Base-by-base conservation (phyloP, 1,140 invertebrate genomes). In the Heliconius hermathena region DNA sequence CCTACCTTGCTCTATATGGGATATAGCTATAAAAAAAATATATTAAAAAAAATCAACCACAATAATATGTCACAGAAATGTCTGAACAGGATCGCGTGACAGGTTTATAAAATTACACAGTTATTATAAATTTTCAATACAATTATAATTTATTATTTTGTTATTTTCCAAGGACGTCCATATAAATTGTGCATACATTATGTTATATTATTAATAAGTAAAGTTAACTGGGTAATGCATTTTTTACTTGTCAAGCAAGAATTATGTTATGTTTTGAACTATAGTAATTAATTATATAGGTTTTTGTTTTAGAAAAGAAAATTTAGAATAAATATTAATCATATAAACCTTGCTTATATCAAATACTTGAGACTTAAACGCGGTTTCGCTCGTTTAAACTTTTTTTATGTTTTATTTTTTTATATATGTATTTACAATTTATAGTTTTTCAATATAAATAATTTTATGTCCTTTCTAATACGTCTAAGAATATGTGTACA, bases 81-180 rank as follows among this genome's bases (percentile, higher is more conserved):
- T n/a, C n/a, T n/a, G n/a, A n/a, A 16, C 13, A n/a, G 11, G 60
- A 4, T 66, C 60, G 60, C 60, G 60, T 66, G 60, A 66, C 26
- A 26, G 3, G 3, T 5, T 29, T 16, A 66, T 66, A 66, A 66
- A 29, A 57, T 20, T 8, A 66, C 60, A 22, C 16, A 29, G 22
- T 26, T 29, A 66, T 66, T 66, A 66, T 66, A 66, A 66, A 16
- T 66, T 66, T 66, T 66, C 60, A 29, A 66, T 66, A 66, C 60
- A 29, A 13, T 66, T 66, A 66, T 66, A 29, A 66, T 66, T 66
- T 16, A 29, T 16, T 66, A 66, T 66, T 66, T 66, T 66, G 11
- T 66, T 26, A 26, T 29, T 16, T 66, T 16, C 22, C 60, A 66
- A 66, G 60, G 60, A 66, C 60, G 60, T 13, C 2, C 26, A 66